Evolutionary conservation across 2,888 invertebrate species (phyloP), one percentile per base, ranked within the genome.

Genomic region (Melinaea menophilus): DNA sequence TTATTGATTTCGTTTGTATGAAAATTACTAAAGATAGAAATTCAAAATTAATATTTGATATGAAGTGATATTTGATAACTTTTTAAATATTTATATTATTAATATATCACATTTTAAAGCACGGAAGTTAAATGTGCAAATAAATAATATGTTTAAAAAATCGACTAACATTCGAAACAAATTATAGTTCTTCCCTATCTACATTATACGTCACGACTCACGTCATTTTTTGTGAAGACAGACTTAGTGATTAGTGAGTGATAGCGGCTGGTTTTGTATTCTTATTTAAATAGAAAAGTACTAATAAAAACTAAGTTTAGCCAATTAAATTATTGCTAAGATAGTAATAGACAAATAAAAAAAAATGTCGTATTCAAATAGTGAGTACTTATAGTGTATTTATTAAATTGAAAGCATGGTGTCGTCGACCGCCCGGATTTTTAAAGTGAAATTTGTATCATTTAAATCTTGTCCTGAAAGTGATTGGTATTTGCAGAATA

Each of bases 401-500:
- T 70, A 63, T 59, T 67, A 67, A 65, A 75, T 62, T 59, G 63
- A 62, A 63, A 77, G 77, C 79, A 73, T 81, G 79, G 73, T 77
- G 69, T 58, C 63, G 60, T 61, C 56, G 60, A 60, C 66, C 59
- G 58, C 57, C 62, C 61, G 67, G 63, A 66, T 60, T 55, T 48
- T 56, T 46, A 56, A 59, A 51, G 59, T 56, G 59, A 51, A 51
- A 57, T 62, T 56, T 58, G n/a, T 45, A 31, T 34, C 7, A 51
- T 59, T 59, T 59, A 55, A 58, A 64, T 69, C 63, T 60, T 66
- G 59, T 63, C 55, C 56, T 51, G 63, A 61, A 68, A 62, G 55
- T 64, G 63, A 56, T 66, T 77, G 63, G 63, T 81, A 69, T 78
- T 78, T 75, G 63, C 91, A 97, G 97, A 96, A 86, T 95, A 94